Conservation (phyloP, 1,140 invertebrate species). For the Dendrolimus punctatus region DNA sequence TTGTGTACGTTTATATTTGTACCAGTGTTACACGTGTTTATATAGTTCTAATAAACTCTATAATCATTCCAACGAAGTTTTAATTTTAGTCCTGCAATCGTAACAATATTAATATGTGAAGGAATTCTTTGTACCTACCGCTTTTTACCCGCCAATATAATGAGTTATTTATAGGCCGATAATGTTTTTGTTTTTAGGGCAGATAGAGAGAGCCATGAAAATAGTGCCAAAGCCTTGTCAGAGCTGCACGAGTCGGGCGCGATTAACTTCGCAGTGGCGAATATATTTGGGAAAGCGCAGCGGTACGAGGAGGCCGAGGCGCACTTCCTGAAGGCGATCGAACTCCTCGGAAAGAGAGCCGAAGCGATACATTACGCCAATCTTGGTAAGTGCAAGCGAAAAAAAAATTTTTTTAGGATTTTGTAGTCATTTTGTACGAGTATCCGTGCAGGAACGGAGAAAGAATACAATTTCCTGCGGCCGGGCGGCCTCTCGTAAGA, state of each 20-base stretch:
- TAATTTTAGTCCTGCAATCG: too few relatives aligned
- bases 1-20: too few relatives aligned
- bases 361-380: constrained; percentile 84
- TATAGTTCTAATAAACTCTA: too few relatives aligned
- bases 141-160: too few relatives aligned
- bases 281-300: constrained; percentile 88
- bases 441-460: background rate
- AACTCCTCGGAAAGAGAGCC: constrained; percentile 77
- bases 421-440: background rate
- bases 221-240: constrained; percentile 78
- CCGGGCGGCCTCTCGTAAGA: too few relatives aligned
- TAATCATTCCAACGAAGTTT: too few relatives aligned
- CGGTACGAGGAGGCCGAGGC: constrained; percentile 85
- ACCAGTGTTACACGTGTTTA: too few relatives aligned
- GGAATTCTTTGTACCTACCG: too few relatives aligned
- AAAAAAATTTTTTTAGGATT: background rate
- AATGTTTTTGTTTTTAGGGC: constrained; percentile 58
- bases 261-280: constrained; percentile 90
- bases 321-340: constrained; percentile 85
- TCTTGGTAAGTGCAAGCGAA: constrained; percentile 77
- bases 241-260: constrained; percentile 81
- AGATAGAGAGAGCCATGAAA: constrained; percentile 79
- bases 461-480: too few relatives aligned
- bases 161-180: too few relatives aligned
- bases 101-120: too few relatives aligned